phyloP scores from a whole-genome alignment of 2,888 invertebrate species.

The Lithophane socia region DNA sequence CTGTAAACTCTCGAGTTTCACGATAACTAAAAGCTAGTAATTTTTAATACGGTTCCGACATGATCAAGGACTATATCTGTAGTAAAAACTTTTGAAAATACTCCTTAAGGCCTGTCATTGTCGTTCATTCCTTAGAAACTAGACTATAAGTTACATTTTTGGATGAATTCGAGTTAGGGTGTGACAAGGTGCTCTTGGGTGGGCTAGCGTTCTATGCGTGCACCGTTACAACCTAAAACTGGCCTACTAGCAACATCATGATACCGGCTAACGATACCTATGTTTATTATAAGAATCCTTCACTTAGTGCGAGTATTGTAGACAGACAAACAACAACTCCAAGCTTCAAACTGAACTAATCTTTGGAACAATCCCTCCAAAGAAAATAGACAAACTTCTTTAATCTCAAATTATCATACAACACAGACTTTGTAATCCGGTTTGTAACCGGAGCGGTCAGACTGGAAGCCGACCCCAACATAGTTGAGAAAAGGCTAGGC shows the following conservation, averaged over 20 bases:
- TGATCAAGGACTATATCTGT: conserved; percentile 60
- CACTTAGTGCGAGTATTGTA: conserved; percentile 30
- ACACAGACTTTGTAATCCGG: background rate
- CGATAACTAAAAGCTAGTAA: conserved; percentile 59
- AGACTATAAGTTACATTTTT: conserved; percentile 29
- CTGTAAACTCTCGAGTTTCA: conserved; percentile 34
- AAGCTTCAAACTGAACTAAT: conserved; percentile 16
- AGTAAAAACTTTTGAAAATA: conserved; percentile 14
- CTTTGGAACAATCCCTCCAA: conserved; percentile 24
- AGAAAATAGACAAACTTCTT: conserved; percentile 16
- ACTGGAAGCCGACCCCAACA: background rate
- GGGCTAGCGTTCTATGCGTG: conserved; percentile 56
- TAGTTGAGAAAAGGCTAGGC: background rate
- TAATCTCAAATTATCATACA: background rate
- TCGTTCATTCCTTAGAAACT: conserved; percentile 27
- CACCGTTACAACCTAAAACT: conserved; percentile 40
- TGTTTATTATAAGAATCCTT: conserved; percentile 3
- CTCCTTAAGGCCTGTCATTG: conserved; percentile 2
- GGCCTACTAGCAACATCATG: conserved; percentile 11
- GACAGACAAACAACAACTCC: background rate
- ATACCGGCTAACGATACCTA: conserved; percentile 33
- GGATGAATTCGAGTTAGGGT: conserved; percentile 35
- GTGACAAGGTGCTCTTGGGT: conserved; percentile 49
- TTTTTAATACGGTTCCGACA: conserved; percentile 65
- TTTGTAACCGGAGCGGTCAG: background rate